Base-by-base conservation (phyloP, 2,888 invertebrate species). In the Sinotaia quadrata region DNA sequence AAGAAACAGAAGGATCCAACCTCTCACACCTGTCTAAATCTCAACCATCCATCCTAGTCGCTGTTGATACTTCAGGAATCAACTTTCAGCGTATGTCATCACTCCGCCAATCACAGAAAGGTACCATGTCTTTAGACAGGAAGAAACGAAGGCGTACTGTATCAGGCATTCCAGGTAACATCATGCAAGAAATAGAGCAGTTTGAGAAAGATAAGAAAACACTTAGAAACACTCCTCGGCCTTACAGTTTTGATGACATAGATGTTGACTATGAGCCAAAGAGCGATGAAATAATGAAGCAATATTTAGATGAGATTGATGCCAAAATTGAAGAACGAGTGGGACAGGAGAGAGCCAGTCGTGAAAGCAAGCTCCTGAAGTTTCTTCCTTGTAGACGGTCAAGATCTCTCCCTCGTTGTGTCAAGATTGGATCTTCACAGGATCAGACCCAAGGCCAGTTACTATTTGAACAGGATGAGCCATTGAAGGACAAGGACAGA, bases 31-130 rank as follows among this genome's bases (percentile, higher is more conserved):
- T 78, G 49, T 81, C 79, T 58, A 71, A 73, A 44, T 78, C 80
- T 8, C 79, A 78, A 57, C 94, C 94, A 66, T 94, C 95, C 76
- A 93, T 95, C 91, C 89, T 96, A 75, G 93, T 97, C 73, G 92
- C 94, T 72, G 95, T 97, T 82, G 96, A 97, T 89, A 93, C 94
- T 66, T 94, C 95, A 73, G 96, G 96, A 63, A 91, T 92, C 84
- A 92, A 93, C 87, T 97, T 97, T 91, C 93, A 94, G 85, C 91
- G 96, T 79, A 95, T 96, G 95, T 94, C 94, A 83, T 92, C 91
- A 82, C 93, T 94, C 75, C 91, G 97, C 76, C 93, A 94, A 86
- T 96, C 96, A 49, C 91, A 96, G 31, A 75, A 79, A 21, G 69
- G 73, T 29, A 49, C 62, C 8, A 51, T 49, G 2, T 54, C 49